These are phyloP conservation scores for Entomobrya proxima DNA, from an alignment of 2,888 invertebrate genomes.

Conservation along the genomic window DNA sequence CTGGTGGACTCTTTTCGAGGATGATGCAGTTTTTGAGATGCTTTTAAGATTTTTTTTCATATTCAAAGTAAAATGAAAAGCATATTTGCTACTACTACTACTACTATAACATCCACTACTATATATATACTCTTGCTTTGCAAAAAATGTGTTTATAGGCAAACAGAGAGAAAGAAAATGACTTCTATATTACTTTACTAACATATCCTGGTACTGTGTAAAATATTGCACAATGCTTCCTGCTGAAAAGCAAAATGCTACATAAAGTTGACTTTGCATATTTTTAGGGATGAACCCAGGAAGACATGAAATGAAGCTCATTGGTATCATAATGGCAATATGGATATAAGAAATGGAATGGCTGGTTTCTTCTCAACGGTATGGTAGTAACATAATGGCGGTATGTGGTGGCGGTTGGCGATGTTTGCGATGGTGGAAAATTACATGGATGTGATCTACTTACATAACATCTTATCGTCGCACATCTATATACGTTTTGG, in stretches of 20 bases:
- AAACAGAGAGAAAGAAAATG: slow-evolving; percentile 31
- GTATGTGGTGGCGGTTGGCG: slow-evolving; percentile 15
- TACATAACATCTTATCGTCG: background rate
- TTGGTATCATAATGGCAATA: slow-evolving; percentile 48
- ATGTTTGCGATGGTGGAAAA: slow-evolving; percentile 21
- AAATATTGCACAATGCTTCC: slow-evolving; percentile 53
- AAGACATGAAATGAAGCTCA: slow-evolving; percentile 57
- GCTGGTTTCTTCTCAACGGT: slow-evolving; percentile 5
- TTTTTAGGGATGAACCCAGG: slow-evolving; percentile 43
- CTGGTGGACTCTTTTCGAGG: slow-evolving; percentile 19
- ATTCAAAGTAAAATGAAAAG: background rate
- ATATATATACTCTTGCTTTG: background rate
- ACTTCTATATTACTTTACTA: slow-evolving; percentile 46
- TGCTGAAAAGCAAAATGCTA: slow-evolving; percentile 48
- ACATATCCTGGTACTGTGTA: slow-evolving; percentile 33
- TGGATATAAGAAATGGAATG: background rate
- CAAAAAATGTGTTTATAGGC: background rate
- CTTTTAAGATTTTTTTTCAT: background rate
- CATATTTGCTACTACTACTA: background rate
- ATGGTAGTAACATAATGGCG: slow-evolving; percentile 1
- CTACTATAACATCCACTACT: background rate
- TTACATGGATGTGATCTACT: slow-evolving; percentile 39
- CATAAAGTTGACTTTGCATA: slow-evolving; percentile 60
- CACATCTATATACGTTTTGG: background rate
- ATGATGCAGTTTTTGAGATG: slow-evolving; percentile 44